A percentile compares a stretch with the other conserved stretches of the same genome.
These are phyloP conservation scores for Aleiodes testaceus DNA, from an alignment of 2,888 invertebrate species.

Conservation along the genomic window DNA sequence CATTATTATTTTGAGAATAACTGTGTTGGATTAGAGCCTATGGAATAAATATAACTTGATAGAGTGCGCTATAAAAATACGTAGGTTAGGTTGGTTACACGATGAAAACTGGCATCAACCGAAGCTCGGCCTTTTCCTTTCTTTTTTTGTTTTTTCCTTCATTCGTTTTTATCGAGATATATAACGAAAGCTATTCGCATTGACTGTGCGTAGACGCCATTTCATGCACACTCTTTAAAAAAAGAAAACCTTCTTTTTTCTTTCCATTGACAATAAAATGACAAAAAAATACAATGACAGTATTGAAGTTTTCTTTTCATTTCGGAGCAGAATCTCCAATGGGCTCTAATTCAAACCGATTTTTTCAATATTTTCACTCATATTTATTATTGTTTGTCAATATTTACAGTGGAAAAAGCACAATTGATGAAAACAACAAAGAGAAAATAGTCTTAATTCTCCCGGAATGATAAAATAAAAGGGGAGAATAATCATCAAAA, in stretches of 20 bases:
- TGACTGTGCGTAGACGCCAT: conserved; percentile 53
- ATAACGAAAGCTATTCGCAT: conserved; percentile 45
- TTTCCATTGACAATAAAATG: not conserved
- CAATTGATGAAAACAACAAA: conserved; percentile 54
- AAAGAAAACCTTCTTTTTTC: conserved; percentile 34
- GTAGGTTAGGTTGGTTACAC: conserved; percentile 68
- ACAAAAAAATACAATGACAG: conserved; percentile 2
- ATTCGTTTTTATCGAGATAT: conserved; percentile 41
- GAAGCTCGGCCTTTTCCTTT: conserved; percentile 59
- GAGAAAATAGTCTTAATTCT: conserved; percentile 61
- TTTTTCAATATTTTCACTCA: not conserved
- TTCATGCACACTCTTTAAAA: conserved; percentile 41
- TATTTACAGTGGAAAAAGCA: conserved; percentile 52
- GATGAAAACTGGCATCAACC: conserved; percentile 61
- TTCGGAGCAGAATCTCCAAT: not conserved
- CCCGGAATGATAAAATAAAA: conserved; percentile 70
- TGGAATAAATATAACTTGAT: conserved; percentile 49
- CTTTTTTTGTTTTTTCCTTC: conserved; percentile 49
- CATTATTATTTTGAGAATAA: conserved; percentile 16
- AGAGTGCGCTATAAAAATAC: conserved; percentile 56
- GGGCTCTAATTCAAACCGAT: not conserved
- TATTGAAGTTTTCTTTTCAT: conserved; percentile 17
- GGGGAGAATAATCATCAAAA: conserved; percentile 54
- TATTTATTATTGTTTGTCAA: conserved; percentile 1
- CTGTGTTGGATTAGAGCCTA: conserved; percentile 26